These are phyloP conservation scores for Meloidogyne chitwoodi DNA, from an alignment of 1,140 invertebrate genomes.

Conservation along the genomic window DNA sequence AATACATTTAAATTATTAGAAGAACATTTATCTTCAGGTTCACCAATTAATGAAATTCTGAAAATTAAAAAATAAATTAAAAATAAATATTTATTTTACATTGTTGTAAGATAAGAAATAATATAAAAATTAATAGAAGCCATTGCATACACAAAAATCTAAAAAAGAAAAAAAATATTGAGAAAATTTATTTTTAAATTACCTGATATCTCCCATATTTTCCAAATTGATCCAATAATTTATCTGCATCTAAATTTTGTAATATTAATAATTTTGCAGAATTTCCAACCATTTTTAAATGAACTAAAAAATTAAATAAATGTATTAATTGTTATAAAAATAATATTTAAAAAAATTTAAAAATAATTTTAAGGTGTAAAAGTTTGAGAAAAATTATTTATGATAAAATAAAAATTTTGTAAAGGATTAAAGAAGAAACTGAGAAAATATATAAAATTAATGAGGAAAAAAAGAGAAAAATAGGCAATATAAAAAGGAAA, in stretches of 20 bases:
- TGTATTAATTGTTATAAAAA: not conserved
- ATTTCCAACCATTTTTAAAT: not conserved
- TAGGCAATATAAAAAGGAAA: too few species aligned
- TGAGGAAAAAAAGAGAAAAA: too few species aligned
- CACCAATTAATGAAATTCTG: constrained; percentile 36
- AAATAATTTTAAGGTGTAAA: not conserved
- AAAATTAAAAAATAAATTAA: not conserved
- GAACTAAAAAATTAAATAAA: not conserved
- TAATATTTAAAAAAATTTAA: not conserved
- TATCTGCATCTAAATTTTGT: constrained; percentile 43
- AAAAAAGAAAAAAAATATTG: constrained; percentile 16
- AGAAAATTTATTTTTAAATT: not conserved
- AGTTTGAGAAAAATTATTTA: not conserved
- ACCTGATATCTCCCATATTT: constrained; percentile 50
- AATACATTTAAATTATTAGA: not conserved
- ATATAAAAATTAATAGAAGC: constrained; percentile 32
- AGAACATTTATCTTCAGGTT: constrained; percentile 11
- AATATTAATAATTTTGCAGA: not conserved
- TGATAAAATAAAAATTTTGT: not conserved
- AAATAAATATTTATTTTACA: constrained; percentile 2
- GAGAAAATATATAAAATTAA: too few species aligned
- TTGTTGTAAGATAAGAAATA: constrained; percentile 45
- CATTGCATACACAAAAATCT: constrained; percentile 49
- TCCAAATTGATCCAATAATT: constrained; percentile 37
- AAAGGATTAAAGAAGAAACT: not conserved